Evolutionary conservation across 2,888 invertebrate genomes (phyloP).

Genomic region (Xanthorhoe designata): DNA sequence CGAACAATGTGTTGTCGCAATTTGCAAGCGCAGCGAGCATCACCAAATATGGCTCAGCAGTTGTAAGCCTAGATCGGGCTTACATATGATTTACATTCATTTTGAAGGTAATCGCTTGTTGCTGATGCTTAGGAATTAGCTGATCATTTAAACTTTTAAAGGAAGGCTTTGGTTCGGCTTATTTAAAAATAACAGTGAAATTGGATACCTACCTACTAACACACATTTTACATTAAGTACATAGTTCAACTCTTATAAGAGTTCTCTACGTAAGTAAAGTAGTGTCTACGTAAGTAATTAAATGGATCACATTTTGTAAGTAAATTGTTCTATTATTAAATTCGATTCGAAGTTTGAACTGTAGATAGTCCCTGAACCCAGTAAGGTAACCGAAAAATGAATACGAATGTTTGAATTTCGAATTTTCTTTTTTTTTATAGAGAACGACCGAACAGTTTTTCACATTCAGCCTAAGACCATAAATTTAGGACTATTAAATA

Average conservation of each 20-base stretch:
- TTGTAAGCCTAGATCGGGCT: slow-evolving; percentile 44
- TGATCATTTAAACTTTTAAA: background rate
- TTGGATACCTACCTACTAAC: no score
- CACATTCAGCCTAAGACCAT: background rate
- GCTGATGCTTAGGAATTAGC: slow-evolving; percentile 15
- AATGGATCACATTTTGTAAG: no score
- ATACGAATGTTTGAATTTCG: background rate
- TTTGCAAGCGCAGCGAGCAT: slow-evolving; percentile 77
- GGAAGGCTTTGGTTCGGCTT: background rate
- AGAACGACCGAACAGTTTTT: background rate
- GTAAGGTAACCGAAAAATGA: background rate
- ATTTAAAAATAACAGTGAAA: background rate
- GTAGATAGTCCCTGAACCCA: background rate
- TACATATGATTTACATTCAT: slow-evolving; percentile 48
- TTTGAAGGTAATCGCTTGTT: slow-evolving; percentile 33
- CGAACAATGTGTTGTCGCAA: slow-evolving; percentile 81
- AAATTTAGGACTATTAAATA: background rate
- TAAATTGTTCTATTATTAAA: background rate
- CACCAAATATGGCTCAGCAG: slow-evolving; percentile 65
- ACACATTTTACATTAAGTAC: no score
- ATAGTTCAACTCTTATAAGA: no score
- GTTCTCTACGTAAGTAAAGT: no score
- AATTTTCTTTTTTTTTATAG: background rate
- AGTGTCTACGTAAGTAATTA: no score
- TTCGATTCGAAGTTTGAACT: background rate